Conservation (phyloP, 2,113 vertebrate species). For the Tetraodon nigroviridis region DNA sequence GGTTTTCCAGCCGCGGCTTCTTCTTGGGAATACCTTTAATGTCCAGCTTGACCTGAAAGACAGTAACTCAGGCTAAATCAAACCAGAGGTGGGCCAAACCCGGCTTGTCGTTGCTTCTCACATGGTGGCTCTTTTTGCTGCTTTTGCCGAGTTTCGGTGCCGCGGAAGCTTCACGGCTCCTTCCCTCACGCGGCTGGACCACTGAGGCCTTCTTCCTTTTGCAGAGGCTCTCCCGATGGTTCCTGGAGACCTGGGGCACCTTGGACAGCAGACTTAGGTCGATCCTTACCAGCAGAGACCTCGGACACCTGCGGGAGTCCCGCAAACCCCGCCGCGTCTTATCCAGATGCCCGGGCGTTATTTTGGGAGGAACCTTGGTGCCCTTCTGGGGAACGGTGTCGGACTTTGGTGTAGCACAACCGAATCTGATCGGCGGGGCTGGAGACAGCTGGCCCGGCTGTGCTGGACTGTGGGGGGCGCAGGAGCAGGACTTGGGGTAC, state of each 20-base stretch:
- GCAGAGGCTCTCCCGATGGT: conserved; percentile 11
- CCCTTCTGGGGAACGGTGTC: conserved; percentile 42
- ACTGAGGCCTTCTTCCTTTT: conserved; percentile 54
- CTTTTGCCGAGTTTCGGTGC: conserved; percentile 44
- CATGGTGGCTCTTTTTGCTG: conserved; percentile 71
- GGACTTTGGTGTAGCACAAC: conserved; percentile 41
- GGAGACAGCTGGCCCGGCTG: conserved; percentile 40
- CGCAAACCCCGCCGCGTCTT: conserved; percentile 51
- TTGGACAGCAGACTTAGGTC: conserved; percentile 78
- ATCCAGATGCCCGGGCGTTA: conserved; percentile 37
- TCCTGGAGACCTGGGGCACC: conserved; percentile 64
- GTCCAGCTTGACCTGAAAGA: conserved; percentile 58
- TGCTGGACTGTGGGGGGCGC: conserved; percentile 34
- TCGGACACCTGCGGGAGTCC: conserved; percentile 14
- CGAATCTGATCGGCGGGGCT: conserved; percentile 42
- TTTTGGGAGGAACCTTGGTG: conserved; percentile 56
- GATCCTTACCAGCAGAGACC: conserved; percentile 83
- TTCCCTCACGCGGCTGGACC: conserved; percentile 54
- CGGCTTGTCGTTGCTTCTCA: conserved; percentile 20
- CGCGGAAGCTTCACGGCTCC: conserved; percentile 6
- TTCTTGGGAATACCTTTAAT: conserved; percentile 68
- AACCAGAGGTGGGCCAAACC: not conserved
- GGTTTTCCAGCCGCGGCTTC: conserved; percentile 73
- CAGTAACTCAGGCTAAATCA: not conserved
- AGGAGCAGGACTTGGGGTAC: conserved; percentile 48